Evolutionary conservation across 2,797 vertebrate species (phyloP).

Genomic region (Nannoperca obscura): DNA sequence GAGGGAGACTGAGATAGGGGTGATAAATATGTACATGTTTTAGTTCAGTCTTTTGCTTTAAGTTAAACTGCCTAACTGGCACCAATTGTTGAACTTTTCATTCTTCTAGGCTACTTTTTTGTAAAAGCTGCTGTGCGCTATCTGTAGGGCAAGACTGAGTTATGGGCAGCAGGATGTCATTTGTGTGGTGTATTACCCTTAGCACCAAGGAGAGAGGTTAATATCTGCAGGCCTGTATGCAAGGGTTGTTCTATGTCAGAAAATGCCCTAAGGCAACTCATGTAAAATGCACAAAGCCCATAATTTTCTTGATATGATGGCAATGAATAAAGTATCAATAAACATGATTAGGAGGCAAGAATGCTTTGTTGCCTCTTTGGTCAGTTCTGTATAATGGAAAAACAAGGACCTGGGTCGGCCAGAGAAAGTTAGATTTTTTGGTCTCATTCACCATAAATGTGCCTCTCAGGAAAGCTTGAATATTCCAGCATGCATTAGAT

Average conservation of each 20-base stretch:
- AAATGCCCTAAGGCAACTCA: slow-evolving; percentile 59
- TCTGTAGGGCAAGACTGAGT: slow-evolving; percentile 9
- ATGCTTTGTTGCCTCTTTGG: slow-evolving; percentile 36
- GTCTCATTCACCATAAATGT: slow-evolving; percentile 27
- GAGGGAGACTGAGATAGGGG: neutral
- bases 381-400: slow-evolving; percentile 27
- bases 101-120: neutral
- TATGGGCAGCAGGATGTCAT: neutral
- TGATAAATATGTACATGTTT: neutral
- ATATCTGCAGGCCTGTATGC: slow-evolving; percentile 50
- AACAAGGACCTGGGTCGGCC: slow-evolving; percentile 16
- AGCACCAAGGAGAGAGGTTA: slow-evolving; percentile 18
- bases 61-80: neutral
- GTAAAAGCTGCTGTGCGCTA: neutral
- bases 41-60: neutral
- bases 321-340: slow-evolving; percentile 78
- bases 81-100: neutral
- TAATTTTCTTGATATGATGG: slow-evolving; percentile 56
- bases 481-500: neutral
- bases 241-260: slow-evolving; percentile 51
- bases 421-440: slow-evolving; percentile 45
- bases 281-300: slow-evolving; percentile 67
- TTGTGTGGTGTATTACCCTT: slow-evolving; percentile 15
- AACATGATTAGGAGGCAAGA: slow-evolving; percentile 64
- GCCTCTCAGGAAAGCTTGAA: slow-evolving; percentile 1